A percentile compares a stretch with the other conserved stretches of the same genome.
These are phyloP conservation scores for Stichodactyla mertensii DNA, from an alignment of 64 coral and sea anemone species.

Conservation along the genomic window DNA sequence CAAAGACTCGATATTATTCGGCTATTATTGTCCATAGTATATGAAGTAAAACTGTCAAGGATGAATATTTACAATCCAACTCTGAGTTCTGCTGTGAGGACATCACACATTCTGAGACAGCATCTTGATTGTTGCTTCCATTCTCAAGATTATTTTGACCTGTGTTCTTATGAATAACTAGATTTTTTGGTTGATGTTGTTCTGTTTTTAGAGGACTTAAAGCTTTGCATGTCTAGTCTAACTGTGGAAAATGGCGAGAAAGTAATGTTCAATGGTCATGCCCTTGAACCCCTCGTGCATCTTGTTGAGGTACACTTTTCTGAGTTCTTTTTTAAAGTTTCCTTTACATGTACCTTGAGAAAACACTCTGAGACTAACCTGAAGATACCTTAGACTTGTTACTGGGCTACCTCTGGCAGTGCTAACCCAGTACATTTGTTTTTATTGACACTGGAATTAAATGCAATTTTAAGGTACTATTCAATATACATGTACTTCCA, in stretches of 20 bases:
- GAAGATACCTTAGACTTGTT: too few species aligned
- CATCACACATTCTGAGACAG: slow-evolving; percentile 15
- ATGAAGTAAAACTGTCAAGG: not conserved
- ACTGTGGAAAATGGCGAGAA: slow-evolving; percentile 60
- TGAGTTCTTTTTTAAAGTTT: not conserved
- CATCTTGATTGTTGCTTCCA: too few species aligned
- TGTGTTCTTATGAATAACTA: not conserved
- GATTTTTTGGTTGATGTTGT: not conserved
- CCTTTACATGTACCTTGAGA: too few species aligned
- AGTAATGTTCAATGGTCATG: slow-evolving; percentile 64
- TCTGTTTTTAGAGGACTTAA: slow-evolving; percentile 9
- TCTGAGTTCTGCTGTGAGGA: slow-evolving; percentile 10
- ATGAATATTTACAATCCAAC: slow-evolving; percentile 26
- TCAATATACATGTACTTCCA: too few species aligned
- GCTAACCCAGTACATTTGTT: too few species aligned
- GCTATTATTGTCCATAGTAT: not conserved
- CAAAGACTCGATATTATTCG: too few species aligned
- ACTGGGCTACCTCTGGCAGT: too few species aligned
- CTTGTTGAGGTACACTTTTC: slow-evolving; percentile 69
- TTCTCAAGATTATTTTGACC: not conserved
- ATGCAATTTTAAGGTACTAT: too few species aligned
- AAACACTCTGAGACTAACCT: too few species aligned
- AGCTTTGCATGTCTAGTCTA: slow-evolving; percentile 46
- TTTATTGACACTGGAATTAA: too few species aligned
- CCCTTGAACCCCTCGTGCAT: slow-evolving; percentile 74